A percentile compares a stretch with the other conserved stretches of the same genome.
phyloP scores from a whole-genome alignment of 2,888 invertebrate species.

The Mycogona germanica region DNA sequence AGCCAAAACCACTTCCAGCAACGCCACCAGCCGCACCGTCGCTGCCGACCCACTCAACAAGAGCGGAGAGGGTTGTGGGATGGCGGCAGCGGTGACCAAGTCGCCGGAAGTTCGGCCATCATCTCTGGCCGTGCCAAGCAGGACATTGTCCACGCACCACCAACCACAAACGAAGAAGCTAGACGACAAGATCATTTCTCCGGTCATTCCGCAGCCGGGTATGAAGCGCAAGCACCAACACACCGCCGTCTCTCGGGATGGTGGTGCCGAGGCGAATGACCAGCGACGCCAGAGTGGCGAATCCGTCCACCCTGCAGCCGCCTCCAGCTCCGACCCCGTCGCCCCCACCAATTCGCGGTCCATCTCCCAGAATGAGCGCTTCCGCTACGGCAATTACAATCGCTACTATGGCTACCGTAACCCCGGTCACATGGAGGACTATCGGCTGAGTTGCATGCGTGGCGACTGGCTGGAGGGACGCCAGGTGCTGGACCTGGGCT shows the following conservation, averaged over 20 bases:
- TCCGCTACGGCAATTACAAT: conserved; percentile 93
- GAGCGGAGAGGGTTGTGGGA: no score
- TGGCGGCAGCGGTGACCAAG: no score
- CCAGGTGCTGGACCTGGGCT: conserved; percentile 92
- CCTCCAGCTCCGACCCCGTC: no score
- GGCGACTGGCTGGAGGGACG: conserved; percentile 73
- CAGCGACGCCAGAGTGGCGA: no score
- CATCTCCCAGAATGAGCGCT: conserved; percentile 41
- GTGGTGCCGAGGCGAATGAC: no score
- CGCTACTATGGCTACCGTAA: conserved; percentile 94
- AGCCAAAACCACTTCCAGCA: no score
- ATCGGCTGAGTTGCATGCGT: conserved; percentile 69
- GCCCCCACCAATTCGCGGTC: conserved; percentile 25
- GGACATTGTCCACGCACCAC: no score
- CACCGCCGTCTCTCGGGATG: conserved; percentile 13
- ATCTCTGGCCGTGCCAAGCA: no score
- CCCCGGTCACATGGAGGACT: conserved; percentile 64
- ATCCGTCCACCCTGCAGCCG: no score
- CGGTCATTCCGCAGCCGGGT: conserved; percentile 79
- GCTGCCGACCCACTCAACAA: no score
- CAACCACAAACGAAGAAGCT: conserved; percentile 6
- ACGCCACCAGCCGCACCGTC: no score
- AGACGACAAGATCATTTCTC: conserved; percentile 83
- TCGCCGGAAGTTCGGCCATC: no score
- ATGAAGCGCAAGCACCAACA: conserved; percentile 24